phyloP scores from a whole-genome alignment of 37 sponge, comb jelly and placozoan genomes.

The Mnemiopsis leidyi region DNA sequence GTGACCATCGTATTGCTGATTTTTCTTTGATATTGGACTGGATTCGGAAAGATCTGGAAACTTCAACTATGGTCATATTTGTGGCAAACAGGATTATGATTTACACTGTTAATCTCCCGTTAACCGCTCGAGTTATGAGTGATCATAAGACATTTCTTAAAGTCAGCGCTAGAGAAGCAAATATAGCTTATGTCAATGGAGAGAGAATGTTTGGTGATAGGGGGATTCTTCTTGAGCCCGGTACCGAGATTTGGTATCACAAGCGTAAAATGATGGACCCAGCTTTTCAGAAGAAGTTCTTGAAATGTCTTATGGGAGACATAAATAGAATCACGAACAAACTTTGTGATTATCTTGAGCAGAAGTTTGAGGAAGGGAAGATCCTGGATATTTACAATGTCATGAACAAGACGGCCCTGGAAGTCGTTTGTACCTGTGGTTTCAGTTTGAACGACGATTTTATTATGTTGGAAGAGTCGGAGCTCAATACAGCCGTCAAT shows the following conservation, averaged over 20 bases:
- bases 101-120: background rate
- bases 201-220: background rate
- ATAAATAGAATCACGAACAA: background rate
- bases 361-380: background rate
- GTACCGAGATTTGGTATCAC: conserved; percentile 22
- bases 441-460: conserved; percentile 5
- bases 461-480: background rate
- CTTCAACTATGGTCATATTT: background rate
- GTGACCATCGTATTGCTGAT: background rate
- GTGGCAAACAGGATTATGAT: background rate
- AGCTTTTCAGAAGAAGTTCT: background rate
- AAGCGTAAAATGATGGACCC: conserved; percentile 29
- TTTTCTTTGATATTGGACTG: background rate
- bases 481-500: background rate
- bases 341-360: background rate
- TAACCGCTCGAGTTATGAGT: background rate
- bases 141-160: background rate
- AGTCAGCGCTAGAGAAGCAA: background rate
- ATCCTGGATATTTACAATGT: background rate
- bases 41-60: background rate
- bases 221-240: background rate
- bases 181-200: conserved; percentile 1
- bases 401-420: background rate
- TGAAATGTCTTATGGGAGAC: background rate
- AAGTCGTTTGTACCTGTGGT: background rate